phyloP scores from a whole-genome alignment of 2,797 vertebrate genomes.

The Buceros bicornis region DNA sequence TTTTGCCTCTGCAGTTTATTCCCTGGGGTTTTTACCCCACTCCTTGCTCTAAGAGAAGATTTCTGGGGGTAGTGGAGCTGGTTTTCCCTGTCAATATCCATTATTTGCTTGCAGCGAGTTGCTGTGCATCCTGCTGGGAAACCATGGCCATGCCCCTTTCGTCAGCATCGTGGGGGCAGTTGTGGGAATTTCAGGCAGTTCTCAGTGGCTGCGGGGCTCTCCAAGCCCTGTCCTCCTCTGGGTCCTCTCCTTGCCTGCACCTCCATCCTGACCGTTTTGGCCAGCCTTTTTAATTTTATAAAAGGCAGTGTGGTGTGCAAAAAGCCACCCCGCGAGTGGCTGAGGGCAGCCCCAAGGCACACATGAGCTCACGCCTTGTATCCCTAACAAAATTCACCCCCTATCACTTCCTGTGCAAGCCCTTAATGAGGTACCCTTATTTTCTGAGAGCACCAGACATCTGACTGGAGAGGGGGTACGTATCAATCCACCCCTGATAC shows the following conservation, averaged over 20 bases:
- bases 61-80: neutral
- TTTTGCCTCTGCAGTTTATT: constrained; percentile 21
- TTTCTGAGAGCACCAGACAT: neutral
- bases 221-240: neutral
- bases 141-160: neutral
- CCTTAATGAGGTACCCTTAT: accelerated
- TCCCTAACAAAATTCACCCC: neutral
- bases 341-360: neutral
- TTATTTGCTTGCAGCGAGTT: neutral
- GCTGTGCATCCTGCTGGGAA: neutral
- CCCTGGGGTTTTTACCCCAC: neutral
- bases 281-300: neutral
- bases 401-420: neutral
- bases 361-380: neutral
- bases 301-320: accelerated
- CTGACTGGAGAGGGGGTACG: neutral
- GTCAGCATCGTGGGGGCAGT: neutral
- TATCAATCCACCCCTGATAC: neutral
- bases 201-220: neutral
- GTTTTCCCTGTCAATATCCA: neutral
- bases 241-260: neutral
- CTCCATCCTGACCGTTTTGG: neutral
- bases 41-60: constrained; percentile 8
- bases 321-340: accelerated
- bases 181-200: neutral